Conservation (phyloP, 2,797 vertebrate genomes). For the Coranthus polyacanthus region DNA sequence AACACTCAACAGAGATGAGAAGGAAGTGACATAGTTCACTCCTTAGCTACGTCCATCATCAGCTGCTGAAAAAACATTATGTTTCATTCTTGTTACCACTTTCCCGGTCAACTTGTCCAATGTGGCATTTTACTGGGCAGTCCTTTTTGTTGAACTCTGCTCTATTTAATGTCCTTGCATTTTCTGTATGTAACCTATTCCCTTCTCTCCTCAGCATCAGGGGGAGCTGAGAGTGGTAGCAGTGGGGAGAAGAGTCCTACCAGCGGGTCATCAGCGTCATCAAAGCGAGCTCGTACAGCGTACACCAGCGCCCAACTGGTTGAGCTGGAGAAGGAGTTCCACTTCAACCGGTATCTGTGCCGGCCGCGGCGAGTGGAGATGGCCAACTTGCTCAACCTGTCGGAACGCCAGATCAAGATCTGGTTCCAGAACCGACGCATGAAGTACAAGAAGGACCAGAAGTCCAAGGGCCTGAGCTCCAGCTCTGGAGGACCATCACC, state of each 20-base stretch:
- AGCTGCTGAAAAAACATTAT: no score
- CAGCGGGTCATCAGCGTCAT: constrained; percentile 88
- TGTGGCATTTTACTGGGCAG: no score
- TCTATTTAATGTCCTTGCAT: no score
- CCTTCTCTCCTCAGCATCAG: constrained; percentile 71
- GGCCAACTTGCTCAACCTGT: constrained; percentile 97
- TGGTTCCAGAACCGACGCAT: constrained; percentile 99
- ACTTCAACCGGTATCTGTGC: constrained; percentile 98
- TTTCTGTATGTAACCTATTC: no score
- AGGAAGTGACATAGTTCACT: no score
- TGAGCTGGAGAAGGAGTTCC: constrained; percentile 92
- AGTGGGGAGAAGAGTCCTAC: constrained; percentile 95
- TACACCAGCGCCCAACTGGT: constrained; percentile 98
- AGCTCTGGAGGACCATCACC: constrained; percentile 95
- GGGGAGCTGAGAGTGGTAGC: constrained; percentile 88
- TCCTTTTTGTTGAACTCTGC: no score
- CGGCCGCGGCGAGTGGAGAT: constrained; percentile 96
- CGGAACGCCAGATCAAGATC: constrained; percentile 98
- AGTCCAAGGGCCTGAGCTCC: constrained; percentile 94
- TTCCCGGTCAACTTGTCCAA: no score
- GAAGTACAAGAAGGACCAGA: constrained; percentile 99
- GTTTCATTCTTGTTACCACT: no score
- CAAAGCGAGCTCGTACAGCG: constrained; percentile 95
- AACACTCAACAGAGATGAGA: no score
- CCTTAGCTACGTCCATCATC: no score